These are phyloP conservation scores for Hippocampus barbouri DNA, from an alignment of 2,113 vertebrate genomes.

Conservation along the genomic window DNA sequence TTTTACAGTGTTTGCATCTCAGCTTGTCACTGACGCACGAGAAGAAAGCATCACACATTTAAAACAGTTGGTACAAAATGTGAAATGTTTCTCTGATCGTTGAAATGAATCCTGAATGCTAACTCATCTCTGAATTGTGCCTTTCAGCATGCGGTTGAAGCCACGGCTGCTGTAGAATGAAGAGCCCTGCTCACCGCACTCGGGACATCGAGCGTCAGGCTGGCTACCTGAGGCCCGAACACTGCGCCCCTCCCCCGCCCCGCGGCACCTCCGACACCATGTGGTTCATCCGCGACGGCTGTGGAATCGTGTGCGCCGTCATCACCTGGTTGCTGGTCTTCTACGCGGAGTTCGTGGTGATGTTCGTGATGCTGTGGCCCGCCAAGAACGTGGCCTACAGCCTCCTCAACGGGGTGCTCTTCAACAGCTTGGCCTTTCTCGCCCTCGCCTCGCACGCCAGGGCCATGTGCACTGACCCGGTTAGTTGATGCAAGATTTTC, in stretches of 20 bases:
- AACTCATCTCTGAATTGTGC: constrained; percentile 9
- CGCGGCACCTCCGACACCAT: constrained; percentile 73
- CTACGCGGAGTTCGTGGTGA: constrained; percentile 95
- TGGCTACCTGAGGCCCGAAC: constrained; percentile 89
- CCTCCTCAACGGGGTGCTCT: constrained; percentile 85
- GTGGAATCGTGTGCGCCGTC: constrained; percentile 89
- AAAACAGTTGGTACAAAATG: no score
- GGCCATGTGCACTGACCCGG: constrained; percentile 98
- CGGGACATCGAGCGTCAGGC: constrained; percentile 95
- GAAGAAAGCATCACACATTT: no score
- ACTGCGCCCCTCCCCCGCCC: constrained; percentile 85
- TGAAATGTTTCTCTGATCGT: no score
- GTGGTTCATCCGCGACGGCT: constrained; percentile 98
- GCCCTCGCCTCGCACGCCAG: constrained; percentile 90
- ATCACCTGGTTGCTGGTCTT: constrained; percentile 97
- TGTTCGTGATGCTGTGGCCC: constrained; percentile 93
- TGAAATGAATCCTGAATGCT: background rate
- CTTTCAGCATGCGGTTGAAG: constrained; percentile 79
- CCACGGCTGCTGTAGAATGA: constrained; percentile 80
- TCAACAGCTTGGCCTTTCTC: constrained; percentile 89
- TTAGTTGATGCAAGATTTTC: constrained; percentile 35
- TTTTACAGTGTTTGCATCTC: no score
- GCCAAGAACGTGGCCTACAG: constrained; percentile 85
- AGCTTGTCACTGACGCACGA: no score
- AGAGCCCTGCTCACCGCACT: constrained; percentile 80